Percentiles rank a stretch among this genome's conserved stretches.
Evolutionary conservation across 2,888 invertebrate species (phyloP).

Genomic region (Seira musarum): DNA sequence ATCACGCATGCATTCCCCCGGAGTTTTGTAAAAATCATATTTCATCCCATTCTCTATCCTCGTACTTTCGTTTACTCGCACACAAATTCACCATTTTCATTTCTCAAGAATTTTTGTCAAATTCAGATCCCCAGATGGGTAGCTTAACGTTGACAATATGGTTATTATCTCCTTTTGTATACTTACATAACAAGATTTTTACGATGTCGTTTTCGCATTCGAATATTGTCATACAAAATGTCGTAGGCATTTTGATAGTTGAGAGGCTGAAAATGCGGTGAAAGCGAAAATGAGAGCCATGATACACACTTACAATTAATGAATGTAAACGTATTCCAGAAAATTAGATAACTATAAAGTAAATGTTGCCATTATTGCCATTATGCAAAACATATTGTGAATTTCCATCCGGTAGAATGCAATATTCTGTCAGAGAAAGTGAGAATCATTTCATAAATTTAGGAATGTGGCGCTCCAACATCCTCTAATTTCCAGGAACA

Average conservation of each 20-base stretch:
- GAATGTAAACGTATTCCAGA: conserved; percentile 6
- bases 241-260: background rate
- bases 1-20: conserved; percentile 17
- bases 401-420: background rate
- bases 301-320: background rate
- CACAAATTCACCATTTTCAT: background rate
- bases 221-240: background rate
- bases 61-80: background rate
- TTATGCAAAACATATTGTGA: background rate
- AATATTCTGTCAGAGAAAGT: background rate
- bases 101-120: background rate
- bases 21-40: conserved; percentile 12
- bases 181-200: conserved; percentile 20
- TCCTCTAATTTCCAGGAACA: conserved; percentile 15
- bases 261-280: background rate
- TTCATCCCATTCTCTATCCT: background rate
- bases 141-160: conserved; percentile 8
- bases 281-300: conserved; percentile 7
- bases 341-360: conserved; percentile 1
- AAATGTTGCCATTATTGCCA: background rate
- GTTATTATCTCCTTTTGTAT: background rate
- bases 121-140: background rate
- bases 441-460: conserved; percentile 8
- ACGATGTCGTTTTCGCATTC: conserved; percentile 9
- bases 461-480: conserved; percentile 8